Evolutionary conservation across 2,113 vertebrate species (phyloP), one percentile per base, ranked within the genome.

Genomic region (Cyrtonyx montezumae): DNA sequence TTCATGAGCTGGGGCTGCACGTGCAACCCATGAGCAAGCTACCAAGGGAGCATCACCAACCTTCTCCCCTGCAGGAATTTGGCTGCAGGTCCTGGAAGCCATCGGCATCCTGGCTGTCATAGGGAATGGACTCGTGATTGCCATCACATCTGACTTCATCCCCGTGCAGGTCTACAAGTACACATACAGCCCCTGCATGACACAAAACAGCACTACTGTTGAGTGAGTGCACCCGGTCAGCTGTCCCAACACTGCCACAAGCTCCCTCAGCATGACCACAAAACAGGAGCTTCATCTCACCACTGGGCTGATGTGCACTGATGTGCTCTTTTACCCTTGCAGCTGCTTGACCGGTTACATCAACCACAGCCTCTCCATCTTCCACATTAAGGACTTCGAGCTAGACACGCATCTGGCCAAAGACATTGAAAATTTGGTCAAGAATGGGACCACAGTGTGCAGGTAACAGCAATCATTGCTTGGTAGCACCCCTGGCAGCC

Each of bases 61-160:
- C 1, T 56, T 8, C 77, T 73, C 68, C 79, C 82, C 77, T 28
- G 0, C 93, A 99, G 99, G 98, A 56, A 97, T 99, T 49, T 99
- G 99, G 99, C 98, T 98, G 30, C 97, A 97, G 51, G 94, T 99
- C 37, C 91, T 99, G 88, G 98, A 99, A 96, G 98, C 90, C 45
- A 96, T 99, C 0, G 99, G 99, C 0, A 98, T 97, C 83, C 93
- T 99, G 96, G 98, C 99, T 1, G 99, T 99, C 91, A 99, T 99
- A 0, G 98, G 98, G 79, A 99, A 99, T 0, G 99, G 99, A 1
- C 96, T 99, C 91, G 98, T 99, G 80, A 99, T 99, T 1, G 98
- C 99, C 46, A 96, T 99, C 94, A 98, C 99, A 0, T 99, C 99
- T 0, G 98, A 99, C 94, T 99, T 99, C 95, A 98, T 99, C 55